phyloP scores from a whole-genome alignment of 2,797 vertebrate genomes.

The Artibeus jamaicensis region DNA sequence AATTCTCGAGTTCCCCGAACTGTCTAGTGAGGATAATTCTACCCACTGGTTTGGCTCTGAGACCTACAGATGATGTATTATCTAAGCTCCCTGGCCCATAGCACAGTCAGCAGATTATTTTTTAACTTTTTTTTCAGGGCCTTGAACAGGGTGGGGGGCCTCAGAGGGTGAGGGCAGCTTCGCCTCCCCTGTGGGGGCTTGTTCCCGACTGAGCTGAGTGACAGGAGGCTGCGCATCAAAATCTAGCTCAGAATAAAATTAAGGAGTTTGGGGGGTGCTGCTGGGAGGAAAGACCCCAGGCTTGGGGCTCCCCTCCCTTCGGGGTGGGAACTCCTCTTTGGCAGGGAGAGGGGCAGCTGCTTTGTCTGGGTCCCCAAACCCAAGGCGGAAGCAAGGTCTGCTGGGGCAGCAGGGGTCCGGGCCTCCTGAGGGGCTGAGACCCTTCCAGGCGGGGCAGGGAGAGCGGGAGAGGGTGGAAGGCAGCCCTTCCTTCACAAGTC shows the following conservation, averaged over 20 bases:
- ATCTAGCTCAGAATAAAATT: constrained; percentile 61
- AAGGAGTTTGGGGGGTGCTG: neutral
- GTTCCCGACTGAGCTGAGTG: neutral
- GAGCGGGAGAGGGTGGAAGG: neutral
- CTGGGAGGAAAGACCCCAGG: neutral
- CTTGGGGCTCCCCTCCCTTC: neutral
- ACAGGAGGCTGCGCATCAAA: constrained; percentile 26
- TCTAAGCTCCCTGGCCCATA: neutral
- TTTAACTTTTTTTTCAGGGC: neutral
- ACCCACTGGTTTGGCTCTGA: neutral
- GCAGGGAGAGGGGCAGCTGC: constrained; percentile 44
- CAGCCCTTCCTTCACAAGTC: constrained; percentile 39
- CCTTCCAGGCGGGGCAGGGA: constrained; percentile 18
- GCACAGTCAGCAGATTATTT: neutral
- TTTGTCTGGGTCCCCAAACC: constrained; percentile 37
- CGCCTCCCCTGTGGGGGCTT: neutral
- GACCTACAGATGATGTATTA: neutral
- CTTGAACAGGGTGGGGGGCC: neutral
- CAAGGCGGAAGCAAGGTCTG: neutral
- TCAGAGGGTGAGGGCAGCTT: neutral
- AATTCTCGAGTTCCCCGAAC: neutral
- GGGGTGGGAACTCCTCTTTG: constrained; percentile 32
- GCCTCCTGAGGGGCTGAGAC: constrained; percentile 9
- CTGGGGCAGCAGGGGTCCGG: neutral
- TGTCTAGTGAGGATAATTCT: neutral